A percentile compares a stretch with the other conserved stretches of the same genome.
Conservation (phyloP, 2,113 vertebrate genomes). For the Gasterosteus aculeatus region DNA sequence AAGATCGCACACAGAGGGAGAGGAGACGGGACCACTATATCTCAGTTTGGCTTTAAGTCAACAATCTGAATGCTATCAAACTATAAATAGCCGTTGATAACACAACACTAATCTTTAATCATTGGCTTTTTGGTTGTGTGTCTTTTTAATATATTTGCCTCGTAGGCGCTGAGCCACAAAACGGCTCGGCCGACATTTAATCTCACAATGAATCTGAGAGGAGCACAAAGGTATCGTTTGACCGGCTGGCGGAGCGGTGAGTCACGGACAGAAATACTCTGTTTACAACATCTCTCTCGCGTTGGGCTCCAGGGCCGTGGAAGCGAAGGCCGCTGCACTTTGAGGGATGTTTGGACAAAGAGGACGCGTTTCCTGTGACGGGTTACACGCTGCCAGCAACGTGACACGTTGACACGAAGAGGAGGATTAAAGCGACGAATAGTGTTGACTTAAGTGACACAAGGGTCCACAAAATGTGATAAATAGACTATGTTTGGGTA, state of each 20-base stretch:
- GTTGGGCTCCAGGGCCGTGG: constrained; percentile 25
- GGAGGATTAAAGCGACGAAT: neutral
- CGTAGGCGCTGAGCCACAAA: neutral
- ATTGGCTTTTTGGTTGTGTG: neutral
- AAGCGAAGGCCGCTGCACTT: constrained; percentile 40
- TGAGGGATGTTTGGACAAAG: constrained; percentile 62
- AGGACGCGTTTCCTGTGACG: constrained; percentile 52
- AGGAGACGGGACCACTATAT: too few relatives aligned
- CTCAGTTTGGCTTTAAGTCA: too few relatives aligned
- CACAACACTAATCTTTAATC: too few relatives aligned
- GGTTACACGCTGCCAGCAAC: constrained; percentile 30
- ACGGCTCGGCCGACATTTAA: constrained; percentile 11
- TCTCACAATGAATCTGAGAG: constrained; percentile 23
- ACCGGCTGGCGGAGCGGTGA: constrained; percentile 49
- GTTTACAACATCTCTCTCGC: constrained; percentile 63
- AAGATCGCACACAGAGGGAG: too few relatives aligned
- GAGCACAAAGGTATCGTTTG: constrained; percentile 34
- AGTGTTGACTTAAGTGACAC: neutral
- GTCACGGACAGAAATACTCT: constrained; percentile 65
- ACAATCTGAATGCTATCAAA: too few relatives aligned
- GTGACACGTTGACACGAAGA: neutral
- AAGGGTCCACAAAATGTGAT: neutral
- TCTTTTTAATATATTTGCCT: constrained; percentile 16
- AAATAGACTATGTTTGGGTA: neutral
- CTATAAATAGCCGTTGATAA: too few relatives aligned